These are phyloP conservation scores for Cyanoliseus patagonus DNA, from an alignment of 2,113 vertebrate genomes.

Conservation along the genomic window DNA sequence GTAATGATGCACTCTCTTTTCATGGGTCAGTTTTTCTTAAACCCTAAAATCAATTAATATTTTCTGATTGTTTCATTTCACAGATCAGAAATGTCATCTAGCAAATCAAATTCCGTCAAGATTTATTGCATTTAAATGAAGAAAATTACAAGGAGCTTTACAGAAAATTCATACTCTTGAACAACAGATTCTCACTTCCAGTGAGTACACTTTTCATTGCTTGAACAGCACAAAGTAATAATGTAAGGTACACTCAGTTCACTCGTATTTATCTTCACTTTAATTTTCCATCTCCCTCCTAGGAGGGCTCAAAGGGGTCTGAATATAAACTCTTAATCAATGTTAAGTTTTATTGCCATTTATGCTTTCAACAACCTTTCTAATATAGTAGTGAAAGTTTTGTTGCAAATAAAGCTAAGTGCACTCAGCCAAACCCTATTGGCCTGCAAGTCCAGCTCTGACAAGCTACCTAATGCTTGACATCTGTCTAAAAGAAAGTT, in stretches of 20 bases:
- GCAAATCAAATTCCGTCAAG: neutral
- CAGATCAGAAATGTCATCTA: neutral
- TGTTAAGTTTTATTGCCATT: neutral
- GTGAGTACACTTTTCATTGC: neutral
- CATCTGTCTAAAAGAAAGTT: neutral
- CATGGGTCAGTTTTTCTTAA: neutral
- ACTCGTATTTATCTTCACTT: neutral
- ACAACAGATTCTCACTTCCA: neutral
- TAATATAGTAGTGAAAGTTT: neutral
- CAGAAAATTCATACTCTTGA: neutral
- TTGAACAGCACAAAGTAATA: neutral
- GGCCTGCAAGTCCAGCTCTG: neutral
- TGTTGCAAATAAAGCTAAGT: neutral
- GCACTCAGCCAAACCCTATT: neutral
- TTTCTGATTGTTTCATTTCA: neutral
- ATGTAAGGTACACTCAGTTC: neutral
- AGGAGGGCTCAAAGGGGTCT: neutral
- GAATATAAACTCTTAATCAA: neutral
- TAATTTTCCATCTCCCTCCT: neutral
- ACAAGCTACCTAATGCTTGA: neutral
- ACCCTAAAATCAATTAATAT: neutral
- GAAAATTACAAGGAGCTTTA: neutral
- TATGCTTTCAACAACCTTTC: neutral
- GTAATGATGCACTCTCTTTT: neutral
- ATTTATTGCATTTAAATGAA: neutral